These are phyloP conservation scores for Eulemur rufifrons DNA, from an alignment of 2,113 vertebrate genomes.

Conservation along the genomic window DNA sequence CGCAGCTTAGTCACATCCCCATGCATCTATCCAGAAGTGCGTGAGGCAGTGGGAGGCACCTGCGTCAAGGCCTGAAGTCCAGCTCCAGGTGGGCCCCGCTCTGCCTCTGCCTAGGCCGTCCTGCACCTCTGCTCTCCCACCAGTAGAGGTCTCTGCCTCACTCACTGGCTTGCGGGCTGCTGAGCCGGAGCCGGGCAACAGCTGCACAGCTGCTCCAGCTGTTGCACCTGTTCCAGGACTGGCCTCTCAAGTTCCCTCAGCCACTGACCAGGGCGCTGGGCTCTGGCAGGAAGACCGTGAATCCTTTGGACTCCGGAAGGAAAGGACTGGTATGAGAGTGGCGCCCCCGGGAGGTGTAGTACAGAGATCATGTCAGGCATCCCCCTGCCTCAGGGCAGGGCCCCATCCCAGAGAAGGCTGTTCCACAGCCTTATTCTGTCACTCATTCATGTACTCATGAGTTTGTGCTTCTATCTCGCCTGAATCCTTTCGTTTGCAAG, in stretches of 20 bases:
- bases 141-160: constrained; percentile 81
- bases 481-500: constrained; percentile 1
- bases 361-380: background rate
- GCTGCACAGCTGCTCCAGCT: constrained; percentile 65
- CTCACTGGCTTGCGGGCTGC: constrained; percentile 29
- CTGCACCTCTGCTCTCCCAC: constrained; percentile 59
- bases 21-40: background rate
- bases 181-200: background rate
- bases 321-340: background rate
- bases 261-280: constrained; percentile 9
- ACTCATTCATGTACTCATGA: background rate
- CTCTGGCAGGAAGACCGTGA: constrained; percentile 23
- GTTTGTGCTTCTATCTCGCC: background rate
- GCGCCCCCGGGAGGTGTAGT: background rate
- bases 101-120: background rate
- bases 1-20: background rate
- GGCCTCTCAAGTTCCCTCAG: constrained; percentile 74
- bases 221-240: constrained; percentile 74
- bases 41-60: background rate
- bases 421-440: background rate
- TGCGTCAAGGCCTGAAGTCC: background rate
- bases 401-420: background rate
- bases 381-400: background rate
- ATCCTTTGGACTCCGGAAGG: constrained; percentile 3
- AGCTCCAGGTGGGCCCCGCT: background rate